Conservation (phyloP, 2,888 invertebrate genomes). For the Archaeoteleia sp. region DNA sequence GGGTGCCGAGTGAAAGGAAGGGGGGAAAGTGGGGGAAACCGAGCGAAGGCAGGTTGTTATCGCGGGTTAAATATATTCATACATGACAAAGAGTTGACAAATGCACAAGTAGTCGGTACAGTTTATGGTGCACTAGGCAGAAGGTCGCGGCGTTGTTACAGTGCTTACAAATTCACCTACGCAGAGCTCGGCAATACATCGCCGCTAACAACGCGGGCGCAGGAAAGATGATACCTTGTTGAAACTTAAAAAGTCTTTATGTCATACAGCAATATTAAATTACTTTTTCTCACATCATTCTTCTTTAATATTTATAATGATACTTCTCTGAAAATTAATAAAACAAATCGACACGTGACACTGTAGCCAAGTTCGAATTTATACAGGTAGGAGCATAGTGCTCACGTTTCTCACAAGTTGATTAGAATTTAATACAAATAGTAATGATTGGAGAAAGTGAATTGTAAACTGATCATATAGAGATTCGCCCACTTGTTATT, state of each 20-base stretch:
- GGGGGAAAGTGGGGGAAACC: neutral
- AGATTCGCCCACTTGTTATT: too few relatives aligned
- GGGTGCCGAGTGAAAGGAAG: slow-evolving; percentile 4
- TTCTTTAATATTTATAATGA: too few relatives aligned
- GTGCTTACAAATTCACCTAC: slow-evolving; percentile 14
- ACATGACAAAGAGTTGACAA: slow-evolving; percentile 25
- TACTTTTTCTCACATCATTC: too few relatives aligned
- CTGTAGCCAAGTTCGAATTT: too few relatives aligned
- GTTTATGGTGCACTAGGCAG: slow-evolving; percentile 14
- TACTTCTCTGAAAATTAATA: too few relatives aligned
- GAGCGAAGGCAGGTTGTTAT: slow-evolving; percentile 17
- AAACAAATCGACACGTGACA: too few relatives aligned
- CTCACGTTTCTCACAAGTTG: too few relatives aligned
- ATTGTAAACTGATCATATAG: too few relatives aligned
- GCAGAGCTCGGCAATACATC: slow-evolving; percentile 1
- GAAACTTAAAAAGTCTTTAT: neutral
- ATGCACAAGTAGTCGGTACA: slow-evolving; percentile 11
- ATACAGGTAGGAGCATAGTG: too few relatives aligned
- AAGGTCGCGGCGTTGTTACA: slow-evolving; percentile 14
- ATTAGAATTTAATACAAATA: too few relatives aligned
- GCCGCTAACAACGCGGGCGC: neutral
- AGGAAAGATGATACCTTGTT: slow-evolving; percentile 13
- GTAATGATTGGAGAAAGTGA: too few relatives aligned
- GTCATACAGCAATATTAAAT: too few relatives aligned
- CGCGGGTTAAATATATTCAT: slow-evolving; percentile 22